Conservation (phyloP, 1,140 invertebrate species). For the Battus philenor region DNA sequence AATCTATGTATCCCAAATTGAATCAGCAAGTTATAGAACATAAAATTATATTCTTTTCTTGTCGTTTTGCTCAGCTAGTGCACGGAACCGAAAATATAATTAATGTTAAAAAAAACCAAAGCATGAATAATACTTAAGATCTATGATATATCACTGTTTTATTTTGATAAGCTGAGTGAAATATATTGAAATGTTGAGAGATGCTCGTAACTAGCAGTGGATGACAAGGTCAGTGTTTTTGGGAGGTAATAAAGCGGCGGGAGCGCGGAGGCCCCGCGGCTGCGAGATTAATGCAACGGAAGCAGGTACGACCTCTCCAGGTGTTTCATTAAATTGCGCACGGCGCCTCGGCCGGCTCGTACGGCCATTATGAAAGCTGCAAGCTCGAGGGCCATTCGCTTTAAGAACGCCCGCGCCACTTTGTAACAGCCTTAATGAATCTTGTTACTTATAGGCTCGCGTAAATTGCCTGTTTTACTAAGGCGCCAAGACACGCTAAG, state of each 20-base stretch:
- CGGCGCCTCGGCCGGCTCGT: slow-evolving; percentile 60
- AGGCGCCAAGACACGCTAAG: slow-evolving; percentile 26
- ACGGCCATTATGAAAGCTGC: slow-evolving; percentile 69
- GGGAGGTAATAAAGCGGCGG: slow-evolving; percentile 29
- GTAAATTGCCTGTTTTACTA: slow-evolving; percentile 71
- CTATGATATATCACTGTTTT: too few relatives aligned
- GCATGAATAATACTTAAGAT: too few relatives aligned
- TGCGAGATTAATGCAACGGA: slow-evolving; percentile 69
- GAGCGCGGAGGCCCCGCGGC: slow-evolving; percentile 25
- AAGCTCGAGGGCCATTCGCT: slow-evolving; percentile 72
- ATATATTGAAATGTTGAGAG: too few relatives aligned
- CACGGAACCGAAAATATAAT: too few relatives aligned
- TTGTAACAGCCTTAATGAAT: slow-evolving; percentile 74
- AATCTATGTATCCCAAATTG: too few relatives aligned
- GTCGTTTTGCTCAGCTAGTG: too few relatives aligned
- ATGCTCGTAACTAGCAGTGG: too few relatives aligned
- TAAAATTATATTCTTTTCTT: too few relatives aligned
- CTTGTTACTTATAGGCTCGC: slow-evolving; percentile 72
- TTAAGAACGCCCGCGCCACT: slow-evolving; percentile 73
- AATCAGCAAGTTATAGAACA: too few relatives aligned
- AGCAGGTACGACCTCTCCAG: slow-evolving; percentile 63
- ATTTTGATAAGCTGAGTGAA: too few relatives aligned
- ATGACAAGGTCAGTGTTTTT: slow-evolving; percentile 20
- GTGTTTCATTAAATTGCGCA: slow-evolving; percentile 73
- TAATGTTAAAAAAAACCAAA: too few relatives aligned